Conservation (phyloP, 2,113 vertebrate genomes). For the Antennarius striatus region DNA sequence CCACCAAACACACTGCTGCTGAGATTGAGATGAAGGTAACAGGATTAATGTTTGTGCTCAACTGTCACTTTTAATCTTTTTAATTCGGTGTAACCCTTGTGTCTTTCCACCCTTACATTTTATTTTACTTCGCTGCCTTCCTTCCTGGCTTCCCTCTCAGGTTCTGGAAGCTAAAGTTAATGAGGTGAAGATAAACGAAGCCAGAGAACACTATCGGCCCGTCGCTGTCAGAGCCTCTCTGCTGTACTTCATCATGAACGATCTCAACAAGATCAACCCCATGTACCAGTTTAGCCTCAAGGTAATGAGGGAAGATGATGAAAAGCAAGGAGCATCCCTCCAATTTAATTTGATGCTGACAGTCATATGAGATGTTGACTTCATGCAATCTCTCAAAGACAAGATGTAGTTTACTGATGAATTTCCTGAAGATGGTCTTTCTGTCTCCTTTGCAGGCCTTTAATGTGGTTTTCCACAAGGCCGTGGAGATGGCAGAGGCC, state of each 20-base stretch:
- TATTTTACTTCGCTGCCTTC: not conserved
- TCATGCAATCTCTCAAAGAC: not conserved
- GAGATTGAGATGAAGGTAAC: conserved; percentile 84
- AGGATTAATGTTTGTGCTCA: rapidly evolving
- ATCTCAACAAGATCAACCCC: conserved; percentile 86
- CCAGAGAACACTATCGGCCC: conserved; percentile 79
- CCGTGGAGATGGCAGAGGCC: conserved; percentile 72
- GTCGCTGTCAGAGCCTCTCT: conserved; percentile 82
- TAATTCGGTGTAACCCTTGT: not conserved
- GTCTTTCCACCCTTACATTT: too few relatives aligned
- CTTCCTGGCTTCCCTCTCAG: conserved; percentile 47
- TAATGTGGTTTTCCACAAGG: conserved; percentile 83
- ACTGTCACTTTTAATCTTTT: not conserved
- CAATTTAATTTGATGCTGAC: too few relatives aligned
- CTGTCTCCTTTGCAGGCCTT: conserved; percentile 72
- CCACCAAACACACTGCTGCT: conserved; percentile 79
- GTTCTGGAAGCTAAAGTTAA: conserved; percentile 83
- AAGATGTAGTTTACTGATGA: not conserved
- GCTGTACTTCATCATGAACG: conserved; percentile 85
- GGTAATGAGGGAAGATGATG: conserved; percentile 53
- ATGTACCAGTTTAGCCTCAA: conserved; percentile 87
- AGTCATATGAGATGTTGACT: too few relatives aligned
- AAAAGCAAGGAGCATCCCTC: too few relatives aligned
- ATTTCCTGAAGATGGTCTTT: not conserved
- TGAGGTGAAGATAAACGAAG: conserved; percentile 84